Evolutionary conservation across 35 echinoderm and acorn worm species (phyloP).

Genomic region (Holothuria glaberrima): DNA sequence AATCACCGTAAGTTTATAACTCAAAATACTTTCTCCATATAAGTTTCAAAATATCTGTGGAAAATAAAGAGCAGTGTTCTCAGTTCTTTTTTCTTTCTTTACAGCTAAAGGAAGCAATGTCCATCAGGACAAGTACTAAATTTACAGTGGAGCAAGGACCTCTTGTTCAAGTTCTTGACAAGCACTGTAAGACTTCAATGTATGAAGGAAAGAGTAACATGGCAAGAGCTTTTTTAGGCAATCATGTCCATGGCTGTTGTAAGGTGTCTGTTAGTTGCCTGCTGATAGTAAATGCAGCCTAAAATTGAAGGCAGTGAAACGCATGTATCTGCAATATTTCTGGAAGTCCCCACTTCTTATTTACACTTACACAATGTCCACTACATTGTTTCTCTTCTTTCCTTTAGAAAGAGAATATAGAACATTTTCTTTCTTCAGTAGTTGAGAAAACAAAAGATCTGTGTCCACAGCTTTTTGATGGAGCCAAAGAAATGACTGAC

Average conservation of each 20-base stretch:
- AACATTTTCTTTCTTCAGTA: background rate
- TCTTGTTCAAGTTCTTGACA: background rate
- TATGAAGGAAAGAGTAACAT: background rate
- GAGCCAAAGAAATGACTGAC: conserved; percentile 17
- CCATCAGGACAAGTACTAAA: background rate
- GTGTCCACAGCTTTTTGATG: conserved; percentile 12
- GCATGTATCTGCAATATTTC: background rate
- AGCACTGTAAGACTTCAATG: conserved; percentile 1
- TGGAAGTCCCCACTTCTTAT: background rate
- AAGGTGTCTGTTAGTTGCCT: conserved; percentile 5
- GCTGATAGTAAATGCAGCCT: background rate
- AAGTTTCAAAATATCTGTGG: background rate
- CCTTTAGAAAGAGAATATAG: conserved; percentile 25
- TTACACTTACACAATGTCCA: background rate
- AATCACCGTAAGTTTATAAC: background rate
- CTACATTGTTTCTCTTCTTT: background rate
- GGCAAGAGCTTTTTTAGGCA: background rate
- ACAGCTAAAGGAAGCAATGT: background rate
- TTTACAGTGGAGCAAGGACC: background rate
- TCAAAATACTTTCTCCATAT: background rate
- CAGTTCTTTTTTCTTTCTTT: background rate
- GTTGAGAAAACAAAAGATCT: background rate
- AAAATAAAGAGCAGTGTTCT: background rate
- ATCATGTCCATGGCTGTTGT: background rate
- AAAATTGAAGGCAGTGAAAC: too few species aligned